Percentiles rank a stretch among this genome's conserved stretches.
These are phyloP conservation scores for Drosophila azteca DNA, from an alignment of 1,140 invertebrate species.

Conservation along the genomic window DNA sequence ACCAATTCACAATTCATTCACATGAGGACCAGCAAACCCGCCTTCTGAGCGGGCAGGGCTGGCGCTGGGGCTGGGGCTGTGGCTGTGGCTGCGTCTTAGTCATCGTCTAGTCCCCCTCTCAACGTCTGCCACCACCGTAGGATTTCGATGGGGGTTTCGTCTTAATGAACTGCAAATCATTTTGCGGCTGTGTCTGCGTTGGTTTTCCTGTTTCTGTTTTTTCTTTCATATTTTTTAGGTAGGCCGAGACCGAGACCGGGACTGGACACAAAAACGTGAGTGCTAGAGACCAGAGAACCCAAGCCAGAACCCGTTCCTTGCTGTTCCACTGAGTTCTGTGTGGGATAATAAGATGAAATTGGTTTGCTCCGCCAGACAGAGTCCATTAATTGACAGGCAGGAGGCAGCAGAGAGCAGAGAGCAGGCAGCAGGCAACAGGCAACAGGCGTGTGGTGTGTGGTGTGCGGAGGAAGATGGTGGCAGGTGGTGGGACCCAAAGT, in stretches of 20 bases:
- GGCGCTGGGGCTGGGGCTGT: background rate
- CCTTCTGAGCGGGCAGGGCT: too few relatives aligned
- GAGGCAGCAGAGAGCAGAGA: conserved; percentile 11
- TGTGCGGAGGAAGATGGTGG: conserved; percentile 33
- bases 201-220: conserved; percentile 34
- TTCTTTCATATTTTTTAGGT: conserved; percentile 10
- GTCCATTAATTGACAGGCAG: conserved; percentile 62
- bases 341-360: conserved; percentile 75
- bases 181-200: conserved; percentile 66
- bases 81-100: conserved; percentile 49
- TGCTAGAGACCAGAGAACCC: conserved; percentile 32
- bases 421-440: background rate
- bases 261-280: conserved; percentile 52
- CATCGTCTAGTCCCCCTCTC: conserved; percentile 47
- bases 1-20: conserved; percentile 56
- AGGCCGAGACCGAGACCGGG: conserved; percentile 6
- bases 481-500: conserved; percentile 28
- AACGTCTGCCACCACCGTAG: conserved; percentile 33
- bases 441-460: background rate
- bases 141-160: conserved; percentile 30
- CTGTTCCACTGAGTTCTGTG: conserved; percentile 39
- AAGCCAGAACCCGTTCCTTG: conserved; percentile 48
- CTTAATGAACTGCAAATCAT: conserved; percentile 80
- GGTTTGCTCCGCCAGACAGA: conserved; percentile 39
- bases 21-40: conserved; percentile 13